phyloP scores from a whole-genome alignment of 2,797 vertebrate species.

The Schizothorax lantsangensis region DNA sequence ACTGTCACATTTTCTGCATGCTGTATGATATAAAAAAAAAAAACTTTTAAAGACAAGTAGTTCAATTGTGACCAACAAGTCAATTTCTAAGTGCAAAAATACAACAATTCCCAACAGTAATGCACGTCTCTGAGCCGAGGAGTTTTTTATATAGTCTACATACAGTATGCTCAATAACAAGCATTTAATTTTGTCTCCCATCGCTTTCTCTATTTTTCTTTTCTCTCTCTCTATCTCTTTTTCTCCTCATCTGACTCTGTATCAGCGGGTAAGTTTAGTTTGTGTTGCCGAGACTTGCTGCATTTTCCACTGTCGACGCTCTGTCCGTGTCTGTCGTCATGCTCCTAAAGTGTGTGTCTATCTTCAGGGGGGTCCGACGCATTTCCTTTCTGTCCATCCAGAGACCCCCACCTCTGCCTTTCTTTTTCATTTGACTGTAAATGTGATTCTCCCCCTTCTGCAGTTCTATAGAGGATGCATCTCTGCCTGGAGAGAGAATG shows the following conservation, averaged over 20 bases:
- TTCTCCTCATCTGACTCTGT: constrained; percentile 74
- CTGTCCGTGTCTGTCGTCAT: constrained; percentile 56
- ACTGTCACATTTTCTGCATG: constrained; percentile 55
- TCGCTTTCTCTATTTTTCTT: constrained; percentile 79
- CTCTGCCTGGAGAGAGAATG: constrained; percentile 77
- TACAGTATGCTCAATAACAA: constrained; percentile 74
- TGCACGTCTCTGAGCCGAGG: constrained; percentile 36
- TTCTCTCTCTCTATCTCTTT: constrained; percentile 53
- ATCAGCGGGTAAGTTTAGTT: constrained; percentile 69
- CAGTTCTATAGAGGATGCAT: constrained; percentile 77
- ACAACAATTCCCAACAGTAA: neutral
- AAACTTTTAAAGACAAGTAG: constrained; percentile 58
- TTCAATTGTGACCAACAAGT: constrained; percentile 24
- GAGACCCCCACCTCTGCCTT: constrained; percentile 47
- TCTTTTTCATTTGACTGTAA: constrained; percentile 55
- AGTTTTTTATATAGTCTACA: constrained; percentile 50
- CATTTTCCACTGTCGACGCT: constrained; percentile 53
- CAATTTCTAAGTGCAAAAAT: neutral
- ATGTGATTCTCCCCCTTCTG: constrained; percentile 68
- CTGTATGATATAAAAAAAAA: constrained; percentile 47
- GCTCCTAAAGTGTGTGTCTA: constrained; percentile 50
- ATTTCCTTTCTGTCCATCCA: constrained; percentile 55
- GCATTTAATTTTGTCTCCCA: constrained; percentile 95
- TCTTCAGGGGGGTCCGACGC: constrained; percentile 49
- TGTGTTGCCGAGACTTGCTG: constrained; percentile 62